phyloP scores from a whole-genome alignment of 2,888 invertebrate genomes.

The Mamestra brassicae region DNA sequence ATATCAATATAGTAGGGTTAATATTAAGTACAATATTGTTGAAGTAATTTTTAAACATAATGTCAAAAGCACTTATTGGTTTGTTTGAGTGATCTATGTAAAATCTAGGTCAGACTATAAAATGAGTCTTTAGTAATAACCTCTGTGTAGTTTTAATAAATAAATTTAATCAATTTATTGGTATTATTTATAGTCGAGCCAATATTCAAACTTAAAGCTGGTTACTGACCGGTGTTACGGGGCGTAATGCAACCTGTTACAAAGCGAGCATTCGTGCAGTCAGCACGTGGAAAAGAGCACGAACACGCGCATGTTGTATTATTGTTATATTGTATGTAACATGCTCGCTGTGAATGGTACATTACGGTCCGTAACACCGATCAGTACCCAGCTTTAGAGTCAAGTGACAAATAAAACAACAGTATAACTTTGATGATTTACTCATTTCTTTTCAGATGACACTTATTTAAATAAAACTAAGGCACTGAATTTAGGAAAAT shows the following conservation, averaged over 20 bases:
- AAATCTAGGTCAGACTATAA: conserved; percentile 82
- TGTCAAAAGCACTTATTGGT: conserved; percentile 84
- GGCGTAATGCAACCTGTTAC: too few species aligned
- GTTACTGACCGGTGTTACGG: too few species aligned
- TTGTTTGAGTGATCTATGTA: conserved; percentile 86
- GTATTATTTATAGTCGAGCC: conserved; percentile 55
- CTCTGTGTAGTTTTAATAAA: conserved; percentile 89
- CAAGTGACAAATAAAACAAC: conserved; percentile 67
- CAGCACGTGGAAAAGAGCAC: too few species aligned
- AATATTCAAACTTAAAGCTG: not conserved
- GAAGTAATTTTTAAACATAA: conserved; percentile 81
- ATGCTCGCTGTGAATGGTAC: too few species aligned
- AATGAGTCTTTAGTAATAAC: conserved; percentile 84
- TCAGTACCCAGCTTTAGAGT: not conserved
- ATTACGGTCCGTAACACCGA: too few species aligned
- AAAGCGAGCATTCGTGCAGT: too few species aligned
- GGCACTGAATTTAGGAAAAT: conserved; percentile 61
- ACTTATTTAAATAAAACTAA: conserved; percentile 64
- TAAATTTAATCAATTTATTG: conserved; percentile 83
- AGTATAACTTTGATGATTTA: conserved; percentile 70
- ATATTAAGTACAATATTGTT: conserved; percentile 90
- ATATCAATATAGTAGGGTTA: conserved; percentile 84
- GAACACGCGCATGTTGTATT: too few species aligned
- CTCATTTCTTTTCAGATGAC: conserved; percentile 72
- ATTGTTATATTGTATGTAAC: too few species aligned